Evolutionary conservation across 2,797 vertebrate genomes (phyloP), one percentile per base, ranked within the genome.

Genomic region (Tenualosa thibaudeaui): DNA sequence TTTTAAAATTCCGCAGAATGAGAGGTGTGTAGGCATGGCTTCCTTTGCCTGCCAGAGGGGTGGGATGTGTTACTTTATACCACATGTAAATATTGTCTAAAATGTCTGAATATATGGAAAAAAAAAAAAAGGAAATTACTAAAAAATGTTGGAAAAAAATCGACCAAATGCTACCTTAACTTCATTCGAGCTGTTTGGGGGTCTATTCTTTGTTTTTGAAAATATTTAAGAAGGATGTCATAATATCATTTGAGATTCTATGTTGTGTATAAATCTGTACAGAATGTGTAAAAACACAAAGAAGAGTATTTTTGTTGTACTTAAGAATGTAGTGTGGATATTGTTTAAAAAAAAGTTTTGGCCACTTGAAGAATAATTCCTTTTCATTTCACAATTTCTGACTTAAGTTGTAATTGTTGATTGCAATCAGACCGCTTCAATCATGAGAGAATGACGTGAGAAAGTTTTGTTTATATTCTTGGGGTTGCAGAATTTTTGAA

Each of bases 81-180:
- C 95, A 95, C 91, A 37, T 98, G 97, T 98, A 99, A 98, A 99
- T 99, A 99, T 94, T 96, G 95, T 93, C 92, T 92, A 95, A 96
- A 65, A 86, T 87, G 85, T 88, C 53, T 37, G 75, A 82, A 58
- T 68, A 50, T 86, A 89, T 92, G 71, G 91, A 93, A 91, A 91
- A 93, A 91, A 94, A 93, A 93, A 91, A 94, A 94, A 92, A 90
- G 92, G 93, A 96, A 96, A 94, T 78, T 40, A 46, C 19, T 22
- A 43, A 46, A 78, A 78, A 78, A 78, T 78, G 71, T 78, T 56
- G 5, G 50, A 51, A 75, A 68, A 75, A 95, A 94, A 95, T 96
- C 95, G 95, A 96, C 97, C 96, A 97, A 97, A 97, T 95, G 96
- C 96, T 95, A 94, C 94, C 95, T 95, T 95, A 92, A 90, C 84